Evolutionary conservation across 2,888 invertebrate genomes (phyloP).

Genomic region (Acholoe squamosa): DNA sequence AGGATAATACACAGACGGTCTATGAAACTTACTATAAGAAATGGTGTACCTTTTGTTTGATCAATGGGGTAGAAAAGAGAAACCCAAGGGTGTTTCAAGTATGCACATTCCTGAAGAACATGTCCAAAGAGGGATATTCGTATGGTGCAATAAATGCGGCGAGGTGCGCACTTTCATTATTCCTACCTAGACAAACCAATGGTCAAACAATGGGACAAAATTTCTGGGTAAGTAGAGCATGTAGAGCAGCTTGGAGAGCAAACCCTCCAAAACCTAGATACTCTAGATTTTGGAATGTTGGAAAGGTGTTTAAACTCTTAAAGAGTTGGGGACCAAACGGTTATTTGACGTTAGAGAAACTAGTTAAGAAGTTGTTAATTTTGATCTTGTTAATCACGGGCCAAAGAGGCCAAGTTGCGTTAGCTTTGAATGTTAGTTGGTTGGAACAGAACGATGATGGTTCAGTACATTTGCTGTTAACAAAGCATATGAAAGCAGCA

Average conservation of each 20-base stretch:
- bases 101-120: neutral
- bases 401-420: no score
- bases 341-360: neutral
- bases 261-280: neutral
- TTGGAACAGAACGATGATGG: no score
- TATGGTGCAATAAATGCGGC: no score
- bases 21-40: neutral
- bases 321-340: neutral
- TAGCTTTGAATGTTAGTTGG: neutral
- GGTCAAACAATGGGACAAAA: neutral
- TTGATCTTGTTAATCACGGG: neutral
- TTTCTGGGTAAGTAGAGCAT: neutral
- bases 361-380: no score
- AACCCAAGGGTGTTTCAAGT: neutral
- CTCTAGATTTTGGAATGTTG: neutral
- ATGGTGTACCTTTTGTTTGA: neutral
- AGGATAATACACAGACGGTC: neutral
- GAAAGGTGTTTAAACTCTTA: neutral
- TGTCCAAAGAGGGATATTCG: no score
- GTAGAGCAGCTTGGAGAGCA: neutral
- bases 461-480: no score
- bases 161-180: no score
- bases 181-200: neutral
- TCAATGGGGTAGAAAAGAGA: neutral
- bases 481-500: no score